Conservation (phyloP, 2,797 vertebrate species). For the Myripristis murdjan region DNA sequence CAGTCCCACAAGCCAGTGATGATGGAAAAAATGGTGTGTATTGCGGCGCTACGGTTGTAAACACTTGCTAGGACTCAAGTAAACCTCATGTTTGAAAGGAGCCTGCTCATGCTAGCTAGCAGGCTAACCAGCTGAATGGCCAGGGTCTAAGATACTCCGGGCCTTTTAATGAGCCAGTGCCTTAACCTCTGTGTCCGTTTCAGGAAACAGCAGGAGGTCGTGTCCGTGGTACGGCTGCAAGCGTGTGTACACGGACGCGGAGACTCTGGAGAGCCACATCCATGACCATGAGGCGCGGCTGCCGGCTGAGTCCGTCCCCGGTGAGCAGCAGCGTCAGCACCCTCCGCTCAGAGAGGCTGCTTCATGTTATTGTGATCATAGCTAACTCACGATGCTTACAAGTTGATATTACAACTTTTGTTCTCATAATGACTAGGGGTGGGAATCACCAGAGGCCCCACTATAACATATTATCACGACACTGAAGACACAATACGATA, state of each 20-base stretch:
- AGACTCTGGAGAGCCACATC: slow-evolving; percentile 88
- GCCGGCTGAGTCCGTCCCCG: slow-evolving; percentile 91
- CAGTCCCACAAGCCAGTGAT: neutral
- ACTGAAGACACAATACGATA: no score
- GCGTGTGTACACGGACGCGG: slow-evolving; percentile 86
- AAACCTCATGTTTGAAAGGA: no score
- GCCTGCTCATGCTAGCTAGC: neutral
- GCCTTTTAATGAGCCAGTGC: no score
- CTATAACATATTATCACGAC: no score
- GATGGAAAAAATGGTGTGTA: slow-evolving; percentile 44
- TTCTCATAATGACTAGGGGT: no score
- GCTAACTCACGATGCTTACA: no score
- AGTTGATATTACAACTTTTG: no score
- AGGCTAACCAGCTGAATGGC: neutral
- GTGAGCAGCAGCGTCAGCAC: no score
- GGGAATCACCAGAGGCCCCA: no score
- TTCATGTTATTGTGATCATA: no score
- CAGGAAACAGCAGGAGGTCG: slow-evolving; percentile 36
- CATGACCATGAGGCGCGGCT: slow-evolving; percentile 90
- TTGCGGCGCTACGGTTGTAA: rapidly evolving
- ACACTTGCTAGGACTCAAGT: rapidly evolving
- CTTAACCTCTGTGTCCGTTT: no score
- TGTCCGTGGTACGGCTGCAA: slow-evolving; percentile 92
- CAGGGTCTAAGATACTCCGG: neutral
- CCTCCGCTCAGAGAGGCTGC: no score